Evolutionary conservation across 2,797 vertebrate species (phyloP).

Genomic region (Numenius phaeopus): DNA sequence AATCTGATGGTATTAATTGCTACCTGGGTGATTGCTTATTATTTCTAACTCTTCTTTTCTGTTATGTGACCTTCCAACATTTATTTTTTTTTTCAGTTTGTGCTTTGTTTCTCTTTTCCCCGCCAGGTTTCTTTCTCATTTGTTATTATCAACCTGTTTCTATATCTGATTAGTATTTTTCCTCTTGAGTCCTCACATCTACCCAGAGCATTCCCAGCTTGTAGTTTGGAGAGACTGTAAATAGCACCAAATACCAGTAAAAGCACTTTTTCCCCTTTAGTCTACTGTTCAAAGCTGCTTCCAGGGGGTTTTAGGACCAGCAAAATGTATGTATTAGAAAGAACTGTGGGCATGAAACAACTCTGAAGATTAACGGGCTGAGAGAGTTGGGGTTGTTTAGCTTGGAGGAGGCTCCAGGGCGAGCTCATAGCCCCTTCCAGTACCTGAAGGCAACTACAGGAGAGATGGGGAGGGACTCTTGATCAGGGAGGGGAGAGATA

Average conservation of each 20-base stretch:
- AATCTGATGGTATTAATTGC: background rate
- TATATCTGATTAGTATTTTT: background rate
- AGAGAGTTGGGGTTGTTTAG: no score
- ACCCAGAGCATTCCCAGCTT: background rate
- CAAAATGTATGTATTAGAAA: background rate
- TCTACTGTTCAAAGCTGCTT: background rate
- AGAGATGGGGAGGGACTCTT: no score
- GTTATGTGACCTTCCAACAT: background rate
- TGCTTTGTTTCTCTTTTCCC: background rate
- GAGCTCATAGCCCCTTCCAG: no score
- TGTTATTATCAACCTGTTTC: background rate
- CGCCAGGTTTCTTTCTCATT: background rate
- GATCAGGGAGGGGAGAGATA: no score
- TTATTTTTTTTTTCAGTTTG: background rate
- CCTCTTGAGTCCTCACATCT: background rate
- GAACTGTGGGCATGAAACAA: background rate
- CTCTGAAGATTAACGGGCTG: background rate
- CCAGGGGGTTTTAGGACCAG: background rate
- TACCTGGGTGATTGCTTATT: background rate
- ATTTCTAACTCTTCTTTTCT: background rate
- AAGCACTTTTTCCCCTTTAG: background rate
- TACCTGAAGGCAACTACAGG: no score
- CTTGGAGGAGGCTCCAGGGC: no score
- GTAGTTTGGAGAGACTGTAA: background rate
- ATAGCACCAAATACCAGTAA: background rate